A percentile compares a stretch with the other conserved stretches of the same genome.
Evolutionary conservation across 2,888 invertebrate genomes (phyloP).

Genomic region (Cryptophagus acutangulus): DNA sequence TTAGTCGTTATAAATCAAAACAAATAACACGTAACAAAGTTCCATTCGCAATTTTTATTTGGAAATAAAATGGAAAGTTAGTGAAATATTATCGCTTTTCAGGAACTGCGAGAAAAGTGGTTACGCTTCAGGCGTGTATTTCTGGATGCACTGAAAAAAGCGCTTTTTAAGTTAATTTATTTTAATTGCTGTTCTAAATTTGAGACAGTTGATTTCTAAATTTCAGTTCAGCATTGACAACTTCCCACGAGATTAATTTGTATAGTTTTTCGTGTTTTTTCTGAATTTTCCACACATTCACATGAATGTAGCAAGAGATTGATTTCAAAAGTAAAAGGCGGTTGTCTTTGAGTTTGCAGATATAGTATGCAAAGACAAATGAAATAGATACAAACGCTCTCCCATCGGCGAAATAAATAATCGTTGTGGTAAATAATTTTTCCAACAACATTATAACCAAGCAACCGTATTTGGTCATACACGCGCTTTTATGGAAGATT

Average conservation of each 20-base stretch:
- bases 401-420: constrained; percentile 25
- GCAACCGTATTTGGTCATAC: constrained; percentile 33
- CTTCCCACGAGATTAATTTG: constrained; percentile 21
- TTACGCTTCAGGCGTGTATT: no score
- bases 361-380: constrained; percentile 22
- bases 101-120: no score
- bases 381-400: constrained; percentile 26
- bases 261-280: constrained; percentile 13
- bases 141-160: no score
- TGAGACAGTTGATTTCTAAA: no score
- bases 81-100: no score
- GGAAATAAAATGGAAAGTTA: no score
- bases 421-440: constrained; percentile 21
- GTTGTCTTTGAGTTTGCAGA: constrained; percentile 17
- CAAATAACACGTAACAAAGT: no score
- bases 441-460: constrained; percentile 25
- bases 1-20: no score
- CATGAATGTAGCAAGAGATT: constrained; percentile 18
- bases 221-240: constrained; percentile 19
- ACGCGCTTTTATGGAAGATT: constrained; percentile 34
- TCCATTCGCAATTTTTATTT: no score
- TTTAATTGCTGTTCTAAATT: no score
- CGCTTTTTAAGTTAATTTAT: no score
- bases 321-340: constrained; percentile 29
- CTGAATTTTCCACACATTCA: constrained; percentile 16